These are phyloP conservation scores for Andricus quercusramuli DNA, from an alignment of 2,888 invertebrate species.

Conservation along the genomic window DNA sequence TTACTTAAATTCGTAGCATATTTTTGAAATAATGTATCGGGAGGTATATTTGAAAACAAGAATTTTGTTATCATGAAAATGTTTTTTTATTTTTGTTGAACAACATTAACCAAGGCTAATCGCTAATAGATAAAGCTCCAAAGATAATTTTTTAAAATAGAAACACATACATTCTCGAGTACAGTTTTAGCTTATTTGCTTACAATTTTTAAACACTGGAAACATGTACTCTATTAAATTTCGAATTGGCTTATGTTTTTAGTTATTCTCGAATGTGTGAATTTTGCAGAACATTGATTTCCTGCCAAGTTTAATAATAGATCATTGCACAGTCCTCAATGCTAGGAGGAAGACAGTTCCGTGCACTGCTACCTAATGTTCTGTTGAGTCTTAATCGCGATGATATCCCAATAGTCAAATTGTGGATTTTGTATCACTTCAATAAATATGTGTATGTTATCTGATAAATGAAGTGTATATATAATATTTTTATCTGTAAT, in stretches of 20 bases:
- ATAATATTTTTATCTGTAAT: too few relatives aligned
- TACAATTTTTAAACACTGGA: neutral
- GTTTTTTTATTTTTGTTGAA: neutral
- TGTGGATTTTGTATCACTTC: neutral
- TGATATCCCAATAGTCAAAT: neutral
- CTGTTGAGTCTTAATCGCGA: neutral
- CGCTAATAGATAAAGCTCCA: neutral
- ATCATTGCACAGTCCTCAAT: slow-evolving; percentile 62
- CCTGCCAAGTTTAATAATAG: slow-evolving; percentile 70
- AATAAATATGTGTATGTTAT: neutral
- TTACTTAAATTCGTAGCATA: too few relatives aligned
- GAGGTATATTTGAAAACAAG: neutral
- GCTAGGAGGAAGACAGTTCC: slow-evolving; percentile 61
- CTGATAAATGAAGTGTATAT: neutral
- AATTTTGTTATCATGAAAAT: neutral
- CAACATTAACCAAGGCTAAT: neutral
- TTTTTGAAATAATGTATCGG: neutral
- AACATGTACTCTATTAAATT: neutral
- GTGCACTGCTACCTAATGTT: slow-evolving; percentile 47
- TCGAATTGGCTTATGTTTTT: neutral
- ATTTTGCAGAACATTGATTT: slow-evolving; percentile 60
- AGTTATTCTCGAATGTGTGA: slow-evolving; percentile 42
- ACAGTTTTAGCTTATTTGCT: neutral
- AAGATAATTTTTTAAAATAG: neutral
- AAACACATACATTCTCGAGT: neutral